Evolutionary conservation across 1,140 invertebrate species (phyloP).

Genomic region (Caenorhabditis tropicalis): DNA sequence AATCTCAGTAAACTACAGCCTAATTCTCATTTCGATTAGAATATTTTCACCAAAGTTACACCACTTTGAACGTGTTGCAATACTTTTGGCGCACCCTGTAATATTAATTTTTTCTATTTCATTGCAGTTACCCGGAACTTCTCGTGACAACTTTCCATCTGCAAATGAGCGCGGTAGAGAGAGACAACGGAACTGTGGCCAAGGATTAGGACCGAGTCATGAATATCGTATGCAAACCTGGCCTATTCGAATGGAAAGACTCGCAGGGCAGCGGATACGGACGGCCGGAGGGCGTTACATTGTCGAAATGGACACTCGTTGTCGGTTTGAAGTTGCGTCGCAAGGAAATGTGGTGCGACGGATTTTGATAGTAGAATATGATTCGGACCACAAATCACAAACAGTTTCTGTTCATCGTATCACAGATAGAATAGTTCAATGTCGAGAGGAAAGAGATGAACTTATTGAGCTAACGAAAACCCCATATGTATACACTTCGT

Average conservation of each 20-base stretch:
- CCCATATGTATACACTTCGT: background rate
- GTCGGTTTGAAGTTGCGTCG: background rate
- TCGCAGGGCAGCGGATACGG: background rate
- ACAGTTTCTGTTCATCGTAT: slow-evolving; percentile 4
- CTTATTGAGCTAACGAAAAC: background rate
- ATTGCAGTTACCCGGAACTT: background rate
- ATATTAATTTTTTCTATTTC: too few relatives aligned
- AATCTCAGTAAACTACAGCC: too few relatives aligned
- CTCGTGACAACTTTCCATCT: background rate
- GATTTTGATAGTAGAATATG: background rate
- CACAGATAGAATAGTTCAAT: background rate
- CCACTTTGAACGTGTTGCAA: background rate
- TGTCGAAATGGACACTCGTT: background rate
- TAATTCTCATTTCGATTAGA: too few relatives aligned
- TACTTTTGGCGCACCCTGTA: background rate
- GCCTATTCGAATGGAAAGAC: slow-evolving; percentile 8
- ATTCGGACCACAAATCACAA: background rate
- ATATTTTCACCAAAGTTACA: too few relatives aligned
- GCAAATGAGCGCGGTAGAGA: background rate
- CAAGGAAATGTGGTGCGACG: background rate
- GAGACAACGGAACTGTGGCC: background rate
- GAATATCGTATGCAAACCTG: background rate
- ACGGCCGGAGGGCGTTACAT: slow-evolving; percentile 15
- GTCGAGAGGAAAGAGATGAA: background rate
- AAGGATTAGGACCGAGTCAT: background rate